phyloP scores from a whole-genome alignment of 2,113 vertebrate species.

The Aramus guarauna region DNA sequence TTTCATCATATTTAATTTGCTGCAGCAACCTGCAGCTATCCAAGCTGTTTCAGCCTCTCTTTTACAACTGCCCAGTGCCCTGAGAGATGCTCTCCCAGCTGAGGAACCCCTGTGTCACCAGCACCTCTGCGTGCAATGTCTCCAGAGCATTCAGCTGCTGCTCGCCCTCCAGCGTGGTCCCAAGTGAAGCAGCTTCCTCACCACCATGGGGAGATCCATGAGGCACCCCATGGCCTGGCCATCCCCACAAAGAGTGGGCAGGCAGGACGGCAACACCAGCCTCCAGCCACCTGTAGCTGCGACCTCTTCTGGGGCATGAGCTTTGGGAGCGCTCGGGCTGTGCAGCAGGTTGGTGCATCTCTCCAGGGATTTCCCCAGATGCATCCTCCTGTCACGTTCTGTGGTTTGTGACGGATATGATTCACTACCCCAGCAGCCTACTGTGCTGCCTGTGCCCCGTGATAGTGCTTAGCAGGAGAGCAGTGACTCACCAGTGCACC shows the following conservation, averaged over 20 bases:
- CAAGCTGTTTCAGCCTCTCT: not conserved
- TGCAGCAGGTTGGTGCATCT: not conserved
- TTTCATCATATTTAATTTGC: not conserved
- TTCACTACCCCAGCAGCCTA: not conserved
- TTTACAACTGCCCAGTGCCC: not conserved
- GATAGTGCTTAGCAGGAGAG: not conserved
- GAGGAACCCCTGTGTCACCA: not conserved
- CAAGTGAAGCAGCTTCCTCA: not conserved
- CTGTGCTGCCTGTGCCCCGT: not conserved
- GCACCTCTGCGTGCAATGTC: not conserved
- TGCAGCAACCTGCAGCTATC: not conserved
- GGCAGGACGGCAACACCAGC: not conserved
- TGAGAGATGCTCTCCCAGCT: not conserved
- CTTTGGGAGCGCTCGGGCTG: not conserved
- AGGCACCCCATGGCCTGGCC: not conserved
- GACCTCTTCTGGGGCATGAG: not conserved
- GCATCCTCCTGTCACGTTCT: not conserved
- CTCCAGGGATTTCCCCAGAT: not conserved
- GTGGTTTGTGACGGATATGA: not conserved
- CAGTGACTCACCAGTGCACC: not conserved
- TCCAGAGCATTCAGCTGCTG: not conserved
- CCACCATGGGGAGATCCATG: not conserved
- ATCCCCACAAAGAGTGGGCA: not conserved
- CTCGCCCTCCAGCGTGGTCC: not conserved
- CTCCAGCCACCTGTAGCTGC: not conserved